Base-by-base conservation (phyloP, 2,113 vertebrate species). In the Ammospiza nelsoni region DNA sequence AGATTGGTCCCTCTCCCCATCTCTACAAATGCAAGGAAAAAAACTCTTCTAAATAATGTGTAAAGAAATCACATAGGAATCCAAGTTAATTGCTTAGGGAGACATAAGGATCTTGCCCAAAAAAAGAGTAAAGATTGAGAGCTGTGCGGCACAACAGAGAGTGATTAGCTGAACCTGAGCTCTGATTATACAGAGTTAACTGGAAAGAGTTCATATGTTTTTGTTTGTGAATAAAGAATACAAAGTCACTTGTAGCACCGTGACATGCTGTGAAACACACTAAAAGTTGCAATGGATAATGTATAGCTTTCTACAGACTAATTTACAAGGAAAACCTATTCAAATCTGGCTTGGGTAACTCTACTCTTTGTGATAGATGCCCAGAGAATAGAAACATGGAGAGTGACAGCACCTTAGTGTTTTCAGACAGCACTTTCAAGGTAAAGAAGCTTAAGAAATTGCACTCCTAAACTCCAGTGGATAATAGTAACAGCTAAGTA, bases 231-330 rank as follows among this genome's bases (percentile, higher is more conserved):
- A 31, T 14, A 73, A 84, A 69, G 43, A 49, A n/a, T 12, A 43
- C 9, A 28, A 61, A 68, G 31, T 11, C 5, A 1, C 4, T 82
- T 54, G n/a, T 58, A 14, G 6, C 43, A 41, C 23, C 49, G 13
- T 0, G 0, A 24, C 31, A 15, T 1, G 8, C 18, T 49, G 5
- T 37, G 51, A 72, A 63, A 44, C 15, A 41, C 0, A 2, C 15
- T 28, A 23, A 54, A 41, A 37, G 6, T 37, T 83, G 3, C n/a
- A 54, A 33, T 59, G 67, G 39, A 57, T 21, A 58, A 48, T 5
- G 3, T n/a, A 55, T 57, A 65, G 28, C 25, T n/a, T 49, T 63
- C 54, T 29, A 15, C 0, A 1, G 12, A 35, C 7, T 58, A 21
- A 43, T 58, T 83, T 59, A 25, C 18, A n/a, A 35, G 13, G 51